Evolutionary conservation across 2,888 invertebrate genomes (phyloP).

Genomic region (Drosophila peninsularis): DNA sequence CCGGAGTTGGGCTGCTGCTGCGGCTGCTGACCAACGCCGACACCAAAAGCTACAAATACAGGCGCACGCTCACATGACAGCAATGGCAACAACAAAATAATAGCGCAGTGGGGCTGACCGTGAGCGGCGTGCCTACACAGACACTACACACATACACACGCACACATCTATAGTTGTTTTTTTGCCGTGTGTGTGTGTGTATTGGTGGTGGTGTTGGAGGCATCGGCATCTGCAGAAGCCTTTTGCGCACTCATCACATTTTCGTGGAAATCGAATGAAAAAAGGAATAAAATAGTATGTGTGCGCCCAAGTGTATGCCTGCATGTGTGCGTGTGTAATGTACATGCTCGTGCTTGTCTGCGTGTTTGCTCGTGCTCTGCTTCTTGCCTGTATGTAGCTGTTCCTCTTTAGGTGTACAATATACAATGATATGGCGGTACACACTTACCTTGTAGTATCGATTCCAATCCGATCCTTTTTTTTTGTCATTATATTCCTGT

Average conservation of each 20-base stretch:
- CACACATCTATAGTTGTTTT: conserved; percentile 25
- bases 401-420: conserved; percentile 34
- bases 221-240: conserved; percentile 74
- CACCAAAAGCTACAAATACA: conserved; percentile 63
- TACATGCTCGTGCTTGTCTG: conserved; percentile 21
- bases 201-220: conserved; percentile 42
- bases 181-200: conserved; percentile 21
- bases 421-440: conserved; percentile 19
- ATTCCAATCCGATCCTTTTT: conserved; percentile 53
- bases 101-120: conserved; percentile 64
- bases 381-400: conserved; percentile 30
- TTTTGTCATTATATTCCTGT: conserved; percentile 66
- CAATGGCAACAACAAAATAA: conserved; percentile 42
- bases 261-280: conserved; percentile 81
- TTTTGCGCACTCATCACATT: conserved; percentile 82
- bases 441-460: conserved; percentile 61
- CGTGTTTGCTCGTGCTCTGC: conserved; percentile 23
- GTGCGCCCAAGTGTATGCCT: conserved; percentile 14
- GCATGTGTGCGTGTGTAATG: conserved; percentile 10
- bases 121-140: conserved; percentile 55
- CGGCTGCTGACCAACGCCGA: conserved; percentile 52
- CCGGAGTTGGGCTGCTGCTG: conserved; percentile 56
- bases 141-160: conserved; percentile 28
- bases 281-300: conserved; percentile 69
- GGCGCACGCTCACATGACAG: conserved; percentile 60